These are phyloP conservation scores for Fratercula arctica DNA, from an alignment of 2,797 vertebrate genomes.

Conservation along the genomic window DNA sequence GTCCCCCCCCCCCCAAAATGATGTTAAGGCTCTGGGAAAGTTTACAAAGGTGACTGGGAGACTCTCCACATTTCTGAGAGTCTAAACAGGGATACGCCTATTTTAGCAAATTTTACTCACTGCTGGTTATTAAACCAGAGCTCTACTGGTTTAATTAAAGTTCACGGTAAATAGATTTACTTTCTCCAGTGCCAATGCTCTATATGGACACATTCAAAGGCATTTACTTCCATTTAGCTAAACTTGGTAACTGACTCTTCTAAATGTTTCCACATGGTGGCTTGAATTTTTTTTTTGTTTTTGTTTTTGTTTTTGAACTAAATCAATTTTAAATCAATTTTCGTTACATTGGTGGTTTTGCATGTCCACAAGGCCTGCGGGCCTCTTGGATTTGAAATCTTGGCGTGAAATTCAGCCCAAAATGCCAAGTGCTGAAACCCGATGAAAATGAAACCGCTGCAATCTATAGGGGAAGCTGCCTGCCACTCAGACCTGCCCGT, in stretches of 20 bases:
- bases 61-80: neutral
- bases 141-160: slow-evolving; percentile 43
- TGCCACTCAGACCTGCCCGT: neutral
- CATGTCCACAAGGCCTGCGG: slow-evolving; percentile 49
- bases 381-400: slow-evolving; percentile 53
- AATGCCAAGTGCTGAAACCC: slow-evolving; percentile 35
- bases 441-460: neutral
- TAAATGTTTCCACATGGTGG: slow-evolving; percentile 66
- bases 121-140: neutral
- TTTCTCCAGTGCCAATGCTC: neutral
- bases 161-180: neutral
- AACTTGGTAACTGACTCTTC: slow-evolving; percentile 41
- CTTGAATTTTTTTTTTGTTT: neutral
- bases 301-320: neutral
- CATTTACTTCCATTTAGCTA: slow-evolving; percentile 44
- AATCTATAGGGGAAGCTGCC: slow-evolving; percentile 1
- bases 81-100: neutral
- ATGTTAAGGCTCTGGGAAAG: neutral
- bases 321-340: slow-evolving; percentile 68
- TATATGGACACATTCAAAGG: slow-evolving; percentile 16
- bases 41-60: neutral
- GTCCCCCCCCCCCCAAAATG: fast-evolving
- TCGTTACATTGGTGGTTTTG: slow-evolving; percentile 63
- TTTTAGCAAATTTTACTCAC: neutral
- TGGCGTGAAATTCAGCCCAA: slow-evolving; percentile 37